Conservation (phyloP, 2,888 invertebrate genomes). For the Callosobruchus maculatus region DNA sequence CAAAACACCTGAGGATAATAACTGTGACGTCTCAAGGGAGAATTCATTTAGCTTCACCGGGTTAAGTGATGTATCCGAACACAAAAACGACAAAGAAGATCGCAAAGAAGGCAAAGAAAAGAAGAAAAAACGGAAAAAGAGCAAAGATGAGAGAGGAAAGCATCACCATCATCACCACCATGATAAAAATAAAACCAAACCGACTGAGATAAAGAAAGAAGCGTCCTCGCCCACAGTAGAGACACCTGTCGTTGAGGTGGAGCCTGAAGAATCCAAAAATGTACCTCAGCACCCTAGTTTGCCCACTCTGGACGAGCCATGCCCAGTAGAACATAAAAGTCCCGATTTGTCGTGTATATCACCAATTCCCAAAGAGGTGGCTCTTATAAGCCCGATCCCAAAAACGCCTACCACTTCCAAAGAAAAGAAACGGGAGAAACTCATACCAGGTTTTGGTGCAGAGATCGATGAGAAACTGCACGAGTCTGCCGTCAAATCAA, state of each 20-base stretch:
- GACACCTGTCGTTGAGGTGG: slow-evolving; percentile 31
- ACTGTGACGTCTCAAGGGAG: slow-evolving; percentile 27
- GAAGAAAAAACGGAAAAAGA: slow-evolving; percentile 82
- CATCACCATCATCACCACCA: slow-evolving; percentile 66
- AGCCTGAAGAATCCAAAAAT: slow-evolving; percentile 23
- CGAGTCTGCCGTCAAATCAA: slow-evolving; percentile 78
- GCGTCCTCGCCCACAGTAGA: slow-evolving; percentile 28
- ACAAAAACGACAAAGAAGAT: slow-evolving; percentile 44
- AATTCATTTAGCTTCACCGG: slow-evolving; percentile 20
- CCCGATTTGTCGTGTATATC: slow-evolving; percentile 16
- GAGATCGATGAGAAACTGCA: slow-evolving; percentile 68
- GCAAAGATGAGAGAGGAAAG: slow-evolving; percentile 71
- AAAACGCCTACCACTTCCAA: slow-evolving; percentile 50
- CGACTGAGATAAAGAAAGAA: slow-evolving; percentile 37
- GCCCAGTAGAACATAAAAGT: slow-evolving; percentile 54
- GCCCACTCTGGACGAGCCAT: slow-evolving; percentile 59
- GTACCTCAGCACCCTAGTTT: slow-evolving; percentile 56
- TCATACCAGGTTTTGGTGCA: slow-evolving; percentile 64
- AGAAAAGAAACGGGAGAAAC: slow-evolving; percentile 58
- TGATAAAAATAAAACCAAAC: slow-evolving; percentile 49
- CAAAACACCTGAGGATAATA: slow-evolving; percentile 3
- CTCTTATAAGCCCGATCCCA: slow-evolving; percentile 53
- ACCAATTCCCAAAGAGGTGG: slow-evolving; percentile 37
- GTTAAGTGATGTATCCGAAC: slow-evolving; percentile 19
- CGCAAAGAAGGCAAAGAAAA: slow-evolving; percentile 67